Percentiles rank a stretch among this genome's conserved stretches.
phyloP scores from a whole-genome alignment of 2,797 vertebrate species.

The Lophura swinhoii region DNA sequence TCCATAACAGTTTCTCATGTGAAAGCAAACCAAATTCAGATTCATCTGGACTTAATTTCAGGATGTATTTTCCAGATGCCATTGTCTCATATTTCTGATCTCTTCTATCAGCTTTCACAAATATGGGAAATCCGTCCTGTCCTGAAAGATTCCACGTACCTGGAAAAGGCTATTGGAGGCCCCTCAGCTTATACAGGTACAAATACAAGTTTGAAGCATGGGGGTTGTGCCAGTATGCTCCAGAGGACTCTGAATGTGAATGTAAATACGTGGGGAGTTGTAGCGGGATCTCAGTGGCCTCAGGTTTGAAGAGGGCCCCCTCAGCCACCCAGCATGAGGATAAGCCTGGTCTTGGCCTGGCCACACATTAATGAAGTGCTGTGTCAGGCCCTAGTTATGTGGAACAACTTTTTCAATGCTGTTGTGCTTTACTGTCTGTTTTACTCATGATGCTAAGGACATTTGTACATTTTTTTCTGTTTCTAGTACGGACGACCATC shows the following conservation, averaged over 20 bases:
- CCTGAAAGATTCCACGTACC: background rate
- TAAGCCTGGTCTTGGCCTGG: accelerated
- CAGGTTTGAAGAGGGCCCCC: background rate
- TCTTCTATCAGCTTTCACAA: background rate
- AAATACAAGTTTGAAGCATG: background rate
- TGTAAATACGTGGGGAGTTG: background rate
- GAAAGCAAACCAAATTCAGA: slow-evolving; percentile 7
- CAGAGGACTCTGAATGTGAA: background rate
- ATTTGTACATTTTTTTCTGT: background rate
- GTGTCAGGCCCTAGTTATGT: background rate
- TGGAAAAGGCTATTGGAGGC: background rate
- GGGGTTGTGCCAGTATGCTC: background rate
- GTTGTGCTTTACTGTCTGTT: background rate
- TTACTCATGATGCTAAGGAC: background rate
- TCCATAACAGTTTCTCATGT: background rate
- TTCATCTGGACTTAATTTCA: background rate
- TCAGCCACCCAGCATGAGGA: background rate
- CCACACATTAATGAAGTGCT: background rate
- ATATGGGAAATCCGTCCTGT: background rate
- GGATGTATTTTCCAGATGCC: background rate
- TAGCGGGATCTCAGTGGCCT: background rate
- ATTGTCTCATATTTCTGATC: background rate
- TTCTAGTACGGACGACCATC: background rate
- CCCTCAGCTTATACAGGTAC: background rate
- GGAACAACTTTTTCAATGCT: background rate